Evolutionary conservation across 2,797 vertebrate species (phyloP), one percentile per base, ranked within the genome.

Genomic region (Garrulus glandarius): DNA sequence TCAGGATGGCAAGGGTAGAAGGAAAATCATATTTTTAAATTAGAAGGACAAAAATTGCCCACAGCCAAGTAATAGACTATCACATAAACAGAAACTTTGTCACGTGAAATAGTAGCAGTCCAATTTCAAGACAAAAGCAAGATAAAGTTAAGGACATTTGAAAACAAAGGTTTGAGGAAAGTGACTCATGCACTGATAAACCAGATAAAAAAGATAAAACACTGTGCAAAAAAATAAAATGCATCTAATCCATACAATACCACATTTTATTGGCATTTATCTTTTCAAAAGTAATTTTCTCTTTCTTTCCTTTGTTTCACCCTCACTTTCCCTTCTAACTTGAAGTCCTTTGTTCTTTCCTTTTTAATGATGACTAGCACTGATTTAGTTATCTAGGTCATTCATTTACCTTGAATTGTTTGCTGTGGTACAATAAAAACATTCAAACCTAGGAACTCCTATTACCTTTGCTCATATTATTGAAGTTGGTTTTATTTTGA

Each of bases 71-170:
- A 85, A 81, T 55, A 95, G 79, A 81, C 82, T 86, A 78, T 81
- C 84, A 90, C 79, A 89, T 61, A 88, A 93, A 88, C 87, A 95
- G 76, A 86, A 94, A 95, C 39, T 87, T 93, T 84, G 75, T 82
- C 78, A 84, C 5, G 17, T 94, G 93, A 87, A 95, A 92, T 59
- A 89, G 78, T 41, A 92, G 32, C 79, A 93, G 76, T 91, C 79
- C 85, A 92, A 81, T 92, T 91, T 95, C 91, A 95, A 90, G 87
- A 93, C 82, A 92, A 95, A 91, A 93, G 46, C 37, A 85, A 92
- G 93, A 96, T 91, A 95, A 96, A 94, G 93, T 95, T 97, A 95
- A 95, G 91, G 93, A 93, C 94, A 86, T 91, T 69, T 91, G 84
- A 86, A 96, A 96, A 94, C 65, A 96, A 96, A 94, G 63, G 74